phyloP scores from a whole-genome alignment of 2,113 vertebrate genomes.

The Uropsilus gracilis region DNA sequence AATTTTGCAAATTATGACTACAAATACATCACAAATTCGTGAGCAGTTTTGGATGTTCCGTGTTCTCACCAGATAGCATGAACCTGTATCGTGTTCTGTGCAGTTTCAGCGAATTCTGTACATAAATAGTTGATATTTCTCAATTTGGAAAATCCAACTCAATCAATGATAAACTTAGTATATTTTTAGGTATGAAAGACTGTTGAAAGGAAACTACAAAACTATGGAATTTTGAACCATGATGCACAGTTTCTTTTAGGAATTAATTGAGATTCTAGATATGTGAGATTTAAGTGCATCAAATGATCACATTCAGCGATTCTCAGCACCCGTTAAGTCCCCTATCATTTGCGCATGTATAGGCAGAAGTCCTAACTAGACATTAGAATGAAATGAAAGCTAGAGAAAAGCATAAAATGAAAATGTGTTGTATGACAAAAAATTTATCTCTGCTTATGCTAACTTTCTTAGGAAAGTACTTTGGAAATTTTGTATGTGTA shows the following conservation, averaged over 20 bases:
- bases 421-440: neutral
- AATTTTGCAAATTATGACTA: slow-evolving; percentile 49
- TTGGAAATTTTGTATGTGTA: neutral
- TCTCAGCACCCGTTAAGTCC: neutral
- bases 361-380: neutral
- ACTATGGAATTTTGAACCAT: neutral
- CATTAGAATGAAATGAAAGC: neutral
- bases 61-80: neutral
- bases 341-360: neutral
- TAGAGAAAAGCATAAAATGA: neutral
- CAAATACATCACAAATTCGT: slow-evolving; percentile 8
- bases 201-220: neutral
- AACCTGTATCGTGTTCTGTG: slow-evolving; percentile 33
- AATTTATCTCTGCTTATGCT: neutral
- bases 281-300: neutral
- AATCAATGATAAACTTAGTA: neutral
- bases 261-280: neutral
- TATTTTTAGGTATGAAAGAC: neutral
- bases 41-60: slow-evolving; percentile 7
- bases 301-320: neutral
- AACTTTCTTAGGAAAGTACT: neutral
- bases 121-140: neutral
- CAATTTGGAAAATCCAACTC: neutral
- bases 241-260: neutral
- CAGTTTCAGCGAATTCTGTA: slow-evolving; percentile 26